Evolutionary conservation across 2,888 invertebrate species (phyloP), one percentile per base, ranked within the genome.

Genomic region (Cheilosia pagana): DNA sequence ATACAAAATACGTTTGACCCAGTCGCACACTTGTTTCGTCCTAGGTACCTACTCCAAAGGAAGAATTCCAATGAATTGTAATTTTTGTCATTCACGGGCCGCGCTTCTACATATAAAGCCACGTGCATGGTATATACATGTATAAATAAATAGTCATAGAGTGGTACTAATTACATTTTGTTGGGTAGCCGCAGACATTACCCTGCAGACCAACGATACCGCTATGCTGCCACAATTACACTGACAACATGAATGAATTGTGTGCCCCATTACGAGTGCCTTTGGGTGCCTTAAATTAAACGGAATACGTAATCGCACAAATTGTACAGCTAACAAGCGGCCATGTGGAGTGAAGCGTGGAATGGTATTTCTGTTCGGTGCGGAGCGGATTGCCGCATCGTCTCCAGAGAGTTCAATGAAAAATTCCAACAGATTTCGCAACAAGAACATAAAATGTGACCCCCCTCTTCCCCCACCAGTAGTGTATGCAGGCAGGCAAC

Each of bases 211-310:
- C 68, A 62, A 57, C 28, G 52, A 52, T 53, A 68, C 79, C 74
- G 25, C 57, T 45, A n/a, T 19, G 16, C 50, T 43, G 31, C 72
- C 65, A 31, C 72, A 72, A 67, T 71, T 71, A 67, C 70, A 35
- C 70, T 31, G 23, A 50, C 35, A 50, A 14, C 39, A 39, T 52
- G 79, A 72, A 72, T 72, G 79, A 74, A 72, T 67, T 79, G 72
- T 79, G 59, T 72, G 63, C 75, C 45, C 74, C 74, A 83, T 83
- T 83, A 60, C 43, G 70, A 48, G 67, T 72, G 70, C 79, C 83
- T 79, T 74, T 75, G 83, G 74, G 83, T 79, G 74, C 83, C 70
- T 83, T 83, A 79, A 83, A 83, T 83, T 83, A 83, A 79, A 79
- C 70, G 79, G 70, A 74, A 83, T 74, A 79, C 63, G 79, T 83